phyloP scores from a whole-genome alignment of 2,888 invertebrate genomes.

The Abrostola triplasia region DNA sequence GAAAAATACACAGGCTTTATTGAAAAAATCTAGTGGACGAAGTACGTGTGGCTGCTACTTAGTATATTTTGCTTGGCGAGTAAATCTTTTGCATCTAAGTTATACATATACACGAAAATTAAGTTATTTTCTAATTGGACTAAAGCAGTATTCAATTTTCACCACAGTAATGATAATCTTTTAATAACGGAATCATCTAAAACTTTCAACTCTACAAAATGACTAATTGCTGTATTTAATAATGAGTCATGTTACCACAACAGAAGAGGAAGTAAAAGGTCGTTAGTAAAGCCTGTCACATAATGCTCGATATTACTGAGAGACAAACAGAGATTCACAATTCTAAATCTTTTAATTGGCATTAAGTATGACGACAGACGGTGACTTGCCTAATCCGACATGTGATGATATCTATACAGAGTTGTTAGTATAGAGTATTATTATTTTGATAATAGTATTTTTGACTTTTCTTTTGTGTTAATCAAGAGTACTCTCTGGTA shows the following conservation, averaged over 20 bases:
- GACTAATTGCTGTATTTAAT: neutral
- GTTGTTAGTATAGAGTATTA: conserved; percentile 52
- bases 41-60: too few species aligned
- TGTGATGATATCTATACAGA: conserved; percentile 75
- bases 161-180: too few species aligned
- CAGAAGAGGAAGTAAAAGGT: conserved; percentile 29
- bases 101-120: too few species aligned
- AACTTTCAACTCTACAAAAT: neutral
- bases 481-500: too few species aligned
- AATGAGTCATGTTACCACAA: conserved; percentile 28
- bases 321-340: conserved; percentile 86
- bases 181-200: too few species aligned
- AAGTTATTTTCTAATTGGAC: too few species aligned
- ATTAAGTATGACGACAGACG: conserved; percentile 86
- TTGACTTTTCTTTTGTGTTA: neutral
- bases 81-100: too few species aligned
- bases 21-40: too few species aligned
- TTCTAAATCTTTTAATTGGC: conserved; percentile 88
- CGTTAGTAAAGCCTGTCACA: conserved; percentile 38
- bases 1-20: too few species aligned
- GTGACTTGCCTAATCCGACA: conserved; percentile 86
- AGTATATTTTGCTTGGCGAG: too few species aligned
- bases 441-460: neutral
- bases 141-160: too few species aligned
- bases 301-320: conserved; percentile 77